Evolutionary conservation across 2,888 invertebrate genomes (phyloP).

Genomic region (Diarsia dahlii): DNA sequence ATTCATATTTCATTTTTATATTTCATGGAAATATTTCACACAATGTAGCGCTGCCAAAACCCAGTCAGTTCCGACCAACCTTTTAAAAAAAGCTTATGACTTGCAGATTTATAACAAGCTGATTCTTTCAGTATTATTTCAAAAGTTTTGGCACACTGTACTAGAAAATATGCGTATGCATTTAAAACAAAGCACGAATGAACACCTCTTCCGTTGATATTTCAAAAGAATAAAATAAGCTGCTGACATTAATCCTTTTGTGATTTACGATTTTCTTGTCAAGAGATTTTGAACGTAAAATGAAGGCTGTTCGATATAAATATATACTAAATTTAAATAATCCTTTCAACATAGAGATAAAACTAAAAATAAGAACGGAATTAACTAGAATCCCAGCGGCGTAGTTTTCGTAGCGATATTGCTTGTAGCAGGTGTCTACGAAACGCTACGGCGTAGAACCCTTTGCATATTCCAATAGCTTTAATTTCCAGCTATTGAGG

Average conservation of each 20-base stretch:
- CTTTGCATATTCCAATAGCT: conserved; percentile 59
- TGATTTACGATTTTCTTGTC: background rate
- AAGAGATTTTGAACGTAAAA: background rate
- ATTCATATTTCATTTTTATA: conserved; percentile 8
- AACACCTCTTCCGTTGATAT: conserved; percentile 22
- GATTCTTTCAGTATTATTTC: conserved; percentile 46
- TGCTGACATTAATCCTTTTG: conserved; percentile 18
- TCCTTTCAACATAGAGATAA: conserved; percentile 6
- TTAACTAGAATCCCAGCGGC: conserved; percentile 57
- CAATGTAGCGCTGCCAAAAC: conserved; percentile 52
- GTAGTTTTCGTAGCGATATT: conserved; percentile 59
- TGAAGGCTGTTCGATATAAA: background rate
- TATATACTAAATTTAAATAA: conserved; percentile 32
- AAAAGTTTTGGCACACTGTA: conserved; percentile 38
- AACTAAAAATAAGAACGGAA: conserved; percentile 54
- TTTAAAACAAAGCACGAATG: conserved; percentile 27
- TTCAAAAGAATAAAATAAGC: conserved; percentile 26
- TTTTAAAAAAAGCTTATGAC: conserved; percentile 52
- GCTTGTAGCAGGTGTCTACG: conserved; percentile 66
- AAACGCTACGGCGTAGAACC: conserved; percentile 65
- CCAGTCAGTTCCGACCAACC: conserved; percentile 17
- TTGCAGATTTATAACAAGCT: conserved; percentile 49
- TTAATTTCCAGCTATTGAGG: conserved; percentile 42
- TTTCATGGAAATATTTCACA: conserved; percentile 42
- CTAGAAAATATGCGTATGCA: conserved; percentile 38